phyloP scores from a whole-genome alignment of 2,888 invertebrate genomes.

The Apodemia mormo region DNA sequence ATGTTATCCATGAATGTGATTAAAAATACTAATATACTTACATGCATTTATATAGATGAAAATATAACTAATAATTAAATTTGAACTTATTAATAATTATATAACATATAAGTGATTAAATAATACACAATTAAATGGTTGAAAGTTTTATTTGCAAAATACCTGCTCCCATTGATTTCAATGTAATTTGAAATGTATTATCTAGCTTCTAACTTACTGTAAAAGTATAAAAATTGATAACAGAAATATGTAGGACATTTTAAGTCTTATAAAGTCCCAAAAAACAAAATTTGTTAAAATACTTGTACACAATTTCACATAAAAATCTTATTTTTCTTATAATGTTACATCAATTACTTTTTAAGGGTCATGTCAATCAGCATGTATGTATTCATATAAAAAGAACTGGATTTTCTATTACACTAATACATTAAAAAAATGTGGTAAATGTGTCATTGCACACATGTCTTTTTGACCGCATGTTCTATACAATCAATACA shows the following conservation, averaged over 20 bases:
- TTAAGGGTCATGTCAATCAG: background rate
- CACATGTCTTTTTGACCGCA: too few species aligned
- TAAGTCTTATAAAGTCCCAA: background rate
- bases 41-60: background rate
- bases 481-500: too few species aligned
- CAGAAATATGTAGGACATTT: background rate
- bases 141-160: constrained; percentile 28
- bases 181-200: constrained; percentile 9
- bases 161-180: constrained; percentile 30
- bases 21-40: too few species aligned
- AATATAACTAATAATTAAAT: background rate
- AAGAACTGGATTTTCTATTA: too few species aligned
- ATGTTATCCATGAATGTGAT: too few species aligned
- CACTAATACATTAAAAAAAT: too few species aligned
- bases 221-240: constrained; percentile 6
- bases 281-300: background rate
- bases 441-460: too few species aligned
- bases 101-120: constrained; percentile 22
- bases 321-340: background rate
- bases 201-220: background rate
- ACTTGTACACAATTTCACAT: background rate
- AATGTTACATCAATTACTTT: background rate
- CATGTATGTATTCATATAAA: too few species aligned
- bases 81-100: background rate
- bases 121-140: constrained; percentile 32